Conservation (phyloP, 2,888 invertebrate species). For the Nephrotoma guestfalica region DNA sequence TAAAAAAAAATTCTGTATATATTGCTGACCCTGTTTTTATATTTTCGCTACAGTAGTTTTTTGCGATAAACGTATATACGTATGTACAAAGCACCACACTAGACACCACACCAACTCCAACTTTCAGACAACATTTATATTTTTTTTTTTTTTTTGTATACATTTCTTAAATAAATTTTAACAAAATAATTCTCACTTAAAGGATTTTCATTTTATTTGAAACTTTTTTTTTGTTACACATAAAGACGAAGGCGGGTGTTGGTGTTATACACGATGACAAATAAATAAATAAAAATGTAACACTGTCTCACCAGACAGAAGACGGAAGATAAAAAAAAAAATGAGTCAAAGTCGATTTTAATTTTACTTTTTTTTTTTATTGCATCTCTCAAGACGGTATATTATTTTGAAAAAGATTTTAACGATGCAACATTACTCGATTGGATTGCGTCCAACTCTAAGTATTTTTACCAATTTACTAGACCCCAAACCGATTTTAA, state of each 20-base stretch:
- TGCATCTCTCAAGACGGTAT: background rate
- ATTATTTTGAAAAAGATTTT: background rate
- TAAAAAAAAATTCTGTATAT: background rate
- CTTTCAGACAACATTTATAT: background rate
- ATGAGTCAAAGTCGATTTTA: background rate
- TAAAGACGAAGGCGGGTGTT: background rate
- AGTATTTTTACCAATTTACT: background rate
- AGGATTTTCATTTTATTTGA: background rate
- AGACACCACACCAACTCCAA: background rate
- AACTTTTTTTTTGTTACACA: background rate
- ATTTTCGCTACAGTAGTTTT: constrained; percentile 1
- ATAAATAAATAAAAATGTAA: background rate
- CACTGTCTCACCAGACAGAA: background rate
- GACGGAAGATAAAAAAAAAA: background rate
- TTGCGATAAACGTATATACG: background rate
- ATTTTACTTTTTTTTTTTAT: background rate
- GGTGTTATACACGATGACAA: background rate
- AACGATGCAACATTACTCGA: background rate
- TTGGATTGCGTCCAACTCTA: background rate
- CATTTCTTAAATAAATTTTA: background rate
- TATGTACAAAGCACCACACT: background rate
- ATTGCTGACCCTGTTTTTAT: background rate
- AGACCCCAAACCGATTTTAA: background rate
- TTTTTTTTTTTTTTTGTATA: background rate
- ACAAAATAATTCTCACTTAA: background rate